Base-by-base conservation (phyloP, 2,888 invertebrate genomes). In the Nasonia oneida region DNA sequence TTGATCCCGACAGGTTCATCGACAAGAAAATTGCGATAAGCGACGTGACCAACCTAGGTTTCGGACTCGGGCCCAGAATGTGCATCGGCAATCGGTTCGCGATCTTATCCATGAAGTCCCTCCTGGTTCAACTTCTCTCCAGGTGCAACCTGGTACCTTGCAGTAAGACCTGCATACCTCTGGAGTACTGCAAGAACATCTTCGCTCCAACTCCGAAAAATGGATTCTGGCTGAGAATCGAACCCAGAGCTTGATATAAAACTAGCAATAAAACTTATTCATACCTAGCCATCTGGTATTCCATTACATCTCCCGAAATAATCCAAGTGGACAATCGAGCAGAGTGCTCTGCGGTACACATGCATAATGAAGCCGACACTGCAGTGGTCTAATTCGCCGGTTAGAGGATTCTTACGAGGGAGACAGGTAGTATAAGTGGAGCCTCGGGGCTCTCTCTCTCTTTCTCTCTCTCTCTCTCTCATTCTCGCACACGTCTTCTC, bases 61-160 rank as follows among this genome's bases (percentile, higher is more conserved):
- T 92, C 39, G 91, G 92, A 0, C 33, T 90, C 0, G 92, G 92
- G 0, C 92, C 91, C 0, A 88, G 92, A 67, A 85, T 88, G n/a
- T 92, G 92, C 82, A 90, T 92, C 6, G 92, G 90, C 0, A 91
- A 90, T 47, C 92, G 94, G 81, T 94, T 94, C 84, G 94, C 94
- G 0, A 88, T 92, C 12, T 78, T 92, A 84, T 89, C 90, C 39
- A 73, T 87, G 0, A 92, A 92, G 80, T 80, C 91, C 0, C 2
- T 90, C 39, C 4, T 91, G 6, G 90, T 88, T 23, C 83, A 90
- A 70, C 57, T 92, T 10, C 14, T 92, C 18, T 29, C 87, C 5
- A 89, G 85, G 23, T 91, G 89, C 29, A 78, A 83, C 5, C 8
- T 91, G 3, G 75, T 84, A 1, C 93, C 93, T 18, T 92, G 93